Conservation (phyloP, 2,113 vertebrate genomes). For the Zosterops lateralis region DNA sequence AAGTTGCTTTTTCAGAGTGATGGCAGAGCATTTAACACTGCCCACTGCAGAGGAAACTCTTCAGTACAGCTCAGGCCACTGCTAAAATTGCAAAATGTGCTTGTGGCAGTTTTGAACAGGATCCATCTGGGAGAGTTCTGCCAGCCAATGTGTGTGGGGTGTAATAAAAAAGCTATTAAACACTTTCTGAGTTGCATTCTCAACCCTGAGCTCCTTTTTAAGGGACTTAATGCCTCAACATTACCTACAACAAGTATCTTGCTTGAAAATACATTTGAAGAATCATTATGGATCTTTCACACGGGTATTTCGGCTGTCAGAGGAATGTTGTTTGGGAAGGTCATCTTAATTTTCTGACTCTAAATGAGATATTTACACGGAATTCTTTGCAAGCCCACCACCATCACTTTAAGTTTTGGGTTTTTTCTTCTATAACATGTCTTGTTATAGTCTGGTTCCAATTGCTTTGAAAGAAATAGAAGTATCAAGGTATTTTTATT, state of each 20-base stretch:
- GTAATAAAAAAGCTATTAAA: slow-evolving; percentile 22
- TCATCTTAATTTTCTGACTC: not conserved
- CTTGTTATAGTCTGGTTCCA: not conserved
- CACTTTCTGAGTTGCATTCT: not conserved
- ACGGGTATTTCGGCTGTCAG: not conserved
- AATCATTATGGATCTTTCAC: not conserved
- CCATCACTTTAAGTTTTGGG: not conserved
- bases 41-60: not conserved
- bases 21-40: not conserved
- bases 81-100: not conserved
- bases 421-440: not conserved
- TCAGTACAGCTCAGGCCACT: not conserved
- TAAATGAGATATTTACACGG: not conserved
- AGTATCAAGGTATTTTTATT: not conserved
- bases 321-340: not conserved
- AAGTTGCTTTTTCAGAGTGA: not conserved
- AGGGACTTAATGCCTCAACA: not conserved
- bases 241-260: not conserved
- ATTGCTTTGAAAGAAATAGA: not conserved
- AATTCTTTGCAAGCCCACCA: not conserved
- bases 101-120: not conserved
- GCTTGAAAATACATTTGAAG: not conserved
- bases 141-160: not conserved
- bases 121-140: not conserved
- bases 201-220: not conserved